Base-by-base conservation (phyloP, 2,888 invertebrate genomes). In the Cylindroiulus punctatus region DNA sequence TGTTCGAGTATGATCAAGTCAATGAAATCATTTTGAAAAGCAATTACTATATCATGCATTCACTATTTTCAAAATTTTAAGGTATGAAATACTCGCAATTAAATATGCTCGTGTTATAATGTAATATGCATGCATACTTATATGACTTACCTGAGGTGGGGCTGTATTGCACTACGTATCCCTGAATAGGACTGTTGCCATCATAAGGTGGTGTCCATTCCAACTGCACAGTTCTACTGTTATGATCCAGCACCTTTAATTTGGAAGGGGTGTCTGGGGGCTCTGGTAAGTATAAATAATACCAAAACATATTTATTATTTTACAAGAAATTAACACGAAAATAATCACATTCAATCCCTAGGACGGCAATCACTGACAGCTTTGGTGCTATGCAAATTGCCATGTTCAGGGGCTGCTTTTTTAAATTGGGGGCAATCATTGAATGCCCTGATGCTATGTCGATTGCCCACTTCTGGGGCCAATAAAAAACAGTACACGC, bases 191-290 rank as follows among this genome's bases (percentile, higher is more conserved):
- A 36, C 90, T 90, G 88, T 91, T 91, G 7, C 91, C 91, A 87
- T 90, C 89, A 87, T 90, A 91, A 1, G 91, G 90, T 19, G 89
- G 87, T 17, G 88, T 87, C 91, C 91, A 91, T 19, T 89, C 87
- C 3, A 91, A 81, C 0, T 89, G 88, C 0, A 90, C 89, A 36
- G 88, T 89, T 0, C 90, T 88, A 85, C 91, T 90, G 0, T 88
- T 89, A 10, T 88, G 88, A 57, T 89, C 89, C 19, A 89, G 81
- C 5, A 91, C 88, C 32, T 88, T 89, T 5, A 91, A 87, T 86
- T 90, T 89, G 5, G 88, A 87, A 5, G 91, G 91, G 0, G 90
- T 88, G 86, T 91, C 91, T 0, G 91, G 91, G 0, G 89, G 82
- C n/a, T 82, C 82, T 82, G 32, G 8, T 22, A 82, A 82, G 32